phyloP scores from a whole-genome alignment of 2,888 invertebrate species.

The Julus scandinavius region DNA sequence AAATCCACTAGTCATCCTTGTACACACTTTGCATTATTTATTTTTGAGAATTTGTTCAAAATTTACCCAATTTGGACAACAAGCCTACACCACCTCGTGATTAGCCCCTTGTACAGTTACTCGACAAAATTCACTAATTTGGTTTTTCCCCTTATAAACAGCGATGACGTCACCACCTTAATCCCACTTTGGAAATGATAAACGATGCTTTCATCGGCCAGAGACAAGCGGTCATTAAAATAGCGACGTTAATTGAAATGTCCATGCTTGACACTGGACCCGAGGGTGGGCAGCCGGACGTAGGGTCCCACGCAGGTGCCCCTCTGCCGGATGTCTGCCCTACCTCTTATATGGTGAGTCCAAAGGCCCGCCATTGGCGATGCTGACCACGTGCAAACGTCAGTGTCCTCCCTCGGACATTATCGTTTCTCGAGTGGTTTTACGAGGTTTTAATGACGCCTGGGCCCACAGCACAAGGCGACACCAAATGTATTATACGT shows the following conservation, averaged over 20 bases:
- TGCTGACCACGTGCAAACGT: conserved; percentile 41
- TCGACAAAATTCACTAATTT: background rate
- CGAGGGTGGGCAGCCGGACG: background rate
- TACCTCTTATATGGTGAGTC: conserved; percentile 12
- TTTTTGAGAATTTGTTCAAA: background rate
- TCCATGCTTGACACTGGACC: background rate
- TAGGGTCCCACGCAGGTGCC: conserved; percentile 30
- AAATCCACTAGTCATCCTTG: no score
- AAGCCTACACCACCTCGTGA: background rate
- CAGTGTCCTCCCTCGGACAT: conserved; percentile 28
- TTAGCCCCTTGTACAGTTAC: background rate
- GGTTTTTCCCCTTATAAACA: background rate
- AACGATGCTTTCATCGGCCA: conserved; percentile 11
- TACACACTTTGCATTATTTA: no score
- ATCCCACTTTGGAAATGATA: background rate
- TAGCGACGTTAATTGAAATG: conserved; percentile 26
- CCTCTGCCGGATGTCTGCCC: conserved; percentile 44
- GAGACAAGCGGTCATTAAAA: conserved; percentile 6
- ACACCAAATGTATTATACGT: conserved; percentile 34
- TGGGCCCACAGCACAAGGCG: conserved; percentile 37
- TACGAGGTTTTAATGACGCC: conserved; percentile 40
- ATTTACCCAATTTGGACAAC: background rate
- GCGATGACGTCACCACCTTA: background rate
- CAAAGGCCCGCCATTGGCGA: conserved; percentile 2
- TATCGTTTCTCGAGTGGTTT: conserved; percentile 46